These are phyloP conservation scores for Caenorhabditis imperialis DNA, from an alignment of 2,888 invertebrate species.

Conservation along the genomic window DNA sequence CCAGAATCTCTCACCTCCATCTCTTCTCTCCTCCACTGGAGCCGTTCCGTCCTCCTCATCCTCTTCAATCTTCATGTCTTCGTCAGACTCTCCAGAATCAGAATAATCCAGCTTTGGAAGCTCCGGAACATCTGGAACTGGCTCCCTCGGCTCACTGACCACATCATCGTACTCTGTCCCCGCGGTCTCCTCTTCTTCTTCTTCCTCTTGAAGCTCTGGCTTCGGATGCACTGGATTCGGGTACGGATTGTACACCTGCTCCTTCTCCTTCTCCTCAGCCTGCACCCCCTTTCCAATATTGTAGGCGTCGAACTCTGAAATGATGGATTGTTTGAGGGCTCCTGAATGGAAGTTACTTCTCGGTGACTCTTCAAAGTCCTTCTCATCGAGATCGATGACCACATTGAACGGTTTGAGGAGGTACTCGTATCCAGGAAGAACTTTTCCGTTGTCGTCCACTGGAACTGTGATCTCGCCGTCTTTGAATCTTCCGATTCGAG, in stretches of 20 bases:
- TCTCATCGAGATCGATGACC: slow-evolving; percentile 23
- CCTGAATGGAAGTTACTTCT: too few relatives aligned
- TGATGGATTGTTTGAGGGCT: too few relatives aligned
- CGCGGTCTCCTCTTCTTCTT: slow-evolving; percentile 2
- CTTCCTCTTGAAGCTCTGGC: slow-evolving; percentile 10
- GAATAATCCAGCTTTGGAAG: slow-evolving; percentile 28
- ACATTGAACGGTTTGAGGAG: slow-evolving; percentile 28
- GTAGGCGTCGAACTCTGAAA: too few relatives aligned
- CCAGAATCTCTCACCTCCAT: neutral
- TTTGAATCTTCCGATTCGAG: slow-evolving; percentile 33
- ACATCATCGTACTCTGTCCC: slow-evolving; percentile 38
- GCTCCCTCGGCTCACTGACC: slow-evolving; percentile 14
- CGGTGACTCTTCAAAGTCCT: slow-evolving; percentile 1
- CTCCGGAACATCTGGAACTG: slow-evolving; percentile 18
- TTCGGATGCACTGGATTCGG: slow-evolving; percentile 15
- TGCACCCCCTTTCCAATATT: too few relatives aligned
- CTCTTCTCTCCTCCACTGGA: neutral
- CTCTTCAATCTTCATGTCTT: slow-evolving; percentile 13
- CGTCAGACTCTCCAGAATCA: slow-evolving; percentile 36
- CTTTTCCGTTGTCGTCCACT: slow-evolving; percentile 39
- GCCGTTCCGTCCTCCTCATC: too few relatives aligned
- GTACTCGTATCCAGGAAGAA: slow-evolving; percentile 30
- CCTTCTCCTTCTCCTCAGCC: too few relatives aligned
- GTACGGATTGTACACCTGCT: too few relatives aligned
- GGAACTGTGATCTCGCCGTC: slow-evolving; percentile 29